Percentiles rank a stretch among this genome's conserved stretches.
phyloP scores from a whole-genome alignment of 2,888 invertebrate genomes.

The Helicoverpa assulta region DNA sequence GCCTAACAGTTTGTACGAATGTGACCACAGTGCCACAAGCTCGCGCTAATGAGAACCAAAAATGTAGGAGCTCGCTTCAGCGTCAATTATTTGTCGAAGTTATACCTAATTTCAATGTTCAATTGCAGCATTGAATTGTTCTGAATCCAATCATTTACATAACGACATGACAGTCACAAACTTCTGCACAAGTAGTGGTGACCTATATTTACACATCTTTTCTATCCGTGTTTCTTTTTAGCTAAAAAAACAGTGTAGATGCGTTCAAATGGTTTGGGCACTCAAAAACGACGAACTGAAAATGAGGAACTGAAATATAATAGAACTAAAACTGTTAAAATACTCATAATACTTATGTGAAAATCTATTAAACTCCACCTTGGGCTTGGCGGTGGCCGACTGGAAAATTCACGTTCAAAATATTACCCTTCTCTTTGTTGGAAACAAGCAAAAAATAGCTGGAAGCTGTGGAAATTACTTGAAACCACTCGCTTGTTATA shows the following conservation, averaged over 20 bases:
- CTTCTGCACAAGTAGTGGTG: too few relatives aligned
- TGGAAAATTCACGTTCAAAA: slow-evolving; percentile 34
- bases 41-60: slow-evolving; percentile 48
- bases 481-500: slow-evolving; percentile 35
- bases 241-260: too few relatives aligned
- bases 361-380: slow-evolving; percentile 40
- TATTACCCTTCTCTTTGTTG: slow-evolving; percentile 35
- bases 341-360: slow-evolving; percentile 7
- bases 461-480: slow-evolving; percentile 38
- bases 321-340: slow-evolving; percentile 5
- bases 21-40: slow-evolving; percentile 55
- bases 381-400: not conserved
- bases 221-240: too few relatives aligned
- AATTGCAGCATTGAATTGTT: not conserved
- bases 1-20: slow-evolving; percentile 59
- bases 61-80: slow-evolving; percentile 29
- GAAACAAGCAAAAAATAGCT: slow-evolving; percentile 41
- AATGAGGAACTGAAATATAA: not conserved
- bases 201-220: too few relatives aligned
- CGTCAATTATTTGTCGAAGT: slow-evolving; percentile 11
- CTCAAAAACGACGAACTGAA: not conserved
- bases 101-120: slow-evolving; percentile 9
- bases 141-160: not conserved
- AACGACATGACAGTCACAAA: not conserved
- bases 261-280: too few relatives aligned